Evolutionary conservation across 2,113 vertebrate genomes (phyloP).

Genomic region (Peucedramus taeniatus): DNA sequence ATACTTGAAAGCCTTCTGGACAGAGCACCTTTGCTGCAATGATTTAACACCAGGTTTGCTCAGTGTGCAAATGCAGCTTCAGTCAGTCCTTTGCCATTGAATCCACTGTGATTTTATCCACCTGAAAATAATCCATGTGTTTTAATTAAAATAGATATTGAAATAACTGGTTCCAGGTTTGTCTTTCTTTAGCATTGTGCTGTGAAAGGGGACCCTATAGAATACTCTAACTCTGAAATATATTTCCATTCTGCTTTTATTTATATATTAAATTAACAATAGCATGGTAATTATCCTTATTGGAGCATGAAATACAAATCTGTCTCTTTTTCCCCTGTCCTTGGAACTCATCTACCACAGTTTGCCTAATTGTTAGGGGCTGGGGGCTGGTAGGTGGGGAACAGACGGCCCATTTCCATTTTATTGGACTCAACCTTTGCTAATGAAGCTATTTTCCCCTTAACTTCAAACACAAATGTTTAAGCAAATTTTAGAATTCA

Average conservation of each 20-base stretch:
- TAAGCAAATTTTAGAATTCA: constrained; percentile 50
- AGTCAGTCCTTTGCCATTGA: constrained; percentile 7
- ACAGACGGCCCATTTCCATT: constrained; percentile 14
- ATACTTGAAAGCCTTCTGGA: constrained; percentile 56
- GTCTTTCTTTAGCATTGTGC: background rate
- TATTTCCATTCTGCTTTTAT: constrained; percentile 34
- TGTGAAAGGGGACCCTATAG: background rate
- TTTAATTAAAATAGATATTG: constrained; percentile 47
- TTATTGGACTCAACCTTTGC: constrained; percentile 44
- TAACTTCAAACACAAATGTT: constrained; percentile 46
- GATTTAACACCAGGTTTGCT: constrained; percentile 25
- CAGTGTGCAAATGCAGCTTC: background rate
- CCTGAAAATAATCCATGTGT: constrained; percentile 19
- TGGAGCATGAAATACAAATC: constrained; percentile 56
- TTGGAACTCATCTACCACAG: constrained; percentile 35
- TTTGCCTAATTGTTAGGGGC: constrained; percentile 31
- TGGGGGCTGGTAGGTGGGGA: constrained; percentile 3
- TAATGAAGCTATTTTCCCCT: constrained; percentile 43
- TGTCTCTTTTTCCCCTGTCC: constrained; percentile 20
- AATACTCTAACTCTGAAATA: background rate
- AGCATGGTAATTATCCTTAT: constrained; percentile 21
- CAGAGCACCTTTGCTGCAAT: constrained; percentile 45
- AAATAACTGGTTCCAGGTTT: constrained; percentile 21
- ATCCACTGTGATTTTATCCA: constrained; percentile 41
- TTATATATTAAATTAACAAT: constrained; percentile 51